phyloP scores from a whole-genome alignment of 2,113 vertebrate genomes.

The Pipra filicauda region DNA sequence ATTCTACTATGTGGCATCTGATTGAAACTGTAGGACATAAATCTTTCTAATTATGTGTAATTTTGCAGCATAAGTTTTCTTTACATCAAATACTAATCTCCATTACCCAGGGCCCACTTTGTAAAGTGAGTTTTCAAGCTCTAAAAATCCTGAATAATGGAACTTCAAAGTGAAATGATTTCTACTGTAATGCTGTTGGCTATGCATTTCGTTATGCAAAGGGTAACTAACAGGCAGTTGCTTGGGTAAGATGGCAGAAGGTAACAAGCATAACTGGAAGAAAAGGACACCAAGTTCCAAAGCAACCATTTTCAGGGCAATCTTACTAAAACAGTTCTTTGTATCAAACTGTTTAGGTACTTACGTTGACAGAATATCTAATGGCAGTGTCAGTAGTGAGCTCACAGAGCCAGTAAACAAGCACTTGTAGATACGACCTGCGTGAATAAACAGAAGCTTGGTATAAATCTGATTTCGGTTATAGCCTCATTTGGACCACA shows the following conservation, averaged over 20 bases:
- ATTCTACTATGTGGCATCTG: background rate
- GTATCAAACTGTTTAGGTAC: slow-evolving; percentile 44
- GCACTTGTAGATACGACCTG: slow-evolving; percentile 99
- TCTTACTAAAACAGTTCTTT: background rate
- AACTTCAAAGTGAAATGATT: background rate
- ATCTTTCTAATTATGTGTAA: background rate
- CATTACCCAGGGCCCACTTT: background rate
- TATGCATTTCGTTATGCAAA: background rate
- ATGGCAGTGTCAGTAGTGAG: slow-evolving; percentile 94
- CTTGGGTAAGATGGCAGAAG: background rate
- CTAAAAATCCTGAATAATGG: background rate
- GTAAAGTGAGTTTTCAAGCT: background rate
- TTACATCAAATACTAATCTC: background rate
- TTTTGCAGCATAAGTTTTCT: background rate
- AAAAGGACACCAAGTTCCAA: background rate
- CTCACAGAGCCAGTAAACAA: slow-evolving; percentile 99
- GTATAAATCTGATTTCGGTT: background rate
- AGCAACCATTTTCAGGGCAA: background rate
- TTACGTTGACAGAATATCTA: slow-evolving; percentile 98
- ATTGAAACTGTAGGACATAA: background rate
- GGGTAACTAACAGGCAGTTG: accelerated
- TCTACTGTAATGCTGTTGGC: background rate
- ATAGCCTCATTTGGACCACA: background rate
- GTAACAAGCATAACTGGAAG: background rate
- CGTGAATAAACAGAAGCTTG: background rate